Percentiles rank a stretch among this genome's conserved stretches.
These are phyloP conservation scores for Microplitis manilae DNA, from an alignment of 2,888 invertebrate genomes.

Conservation along the genomic window DNA sequence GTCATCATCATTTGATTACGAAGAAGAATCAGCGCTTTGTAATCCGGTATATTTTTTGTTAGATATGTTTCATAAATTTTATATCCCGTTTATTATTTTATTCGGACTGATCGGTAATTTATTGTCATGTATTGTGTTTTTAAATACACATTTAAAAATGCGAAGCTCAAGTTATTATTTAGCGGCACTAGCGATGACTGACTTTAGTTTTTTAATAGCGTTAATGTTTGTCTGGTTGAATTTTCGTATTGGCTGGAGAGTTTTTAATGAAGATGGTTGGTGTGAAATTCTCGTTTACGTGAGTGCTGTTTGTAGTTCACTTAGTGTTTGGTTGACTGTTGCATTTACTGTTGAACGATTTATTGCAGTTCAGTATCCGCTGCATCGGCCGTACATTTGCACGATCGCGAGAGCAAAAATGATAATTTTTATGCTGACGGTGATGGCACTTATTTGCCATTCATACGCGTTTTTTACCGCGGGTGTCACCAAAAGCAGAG, in stretches of 20 bases:
- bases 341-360: slow-evolving; percentile 81
- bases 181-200: slow-evolving; percentile 76
- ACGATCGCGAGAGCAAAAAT: slow-evolving; percentile 76
- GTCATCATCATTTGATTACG: slow-evolving; percentile 44
- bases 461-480: slow-evolving; percentile 72
- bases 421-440: slow-evolving; percentile 72
- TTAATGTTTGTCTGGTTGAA: slow-evolving; percentile 75
- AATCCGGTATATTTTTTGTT: slow-evolving; percentile 66
- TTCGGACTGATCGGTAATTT: slow-evolving; percentile 77
- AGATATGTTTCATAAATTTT: slow-evolving; percentile 74
- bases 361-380: slow-evolving; percentile 78
- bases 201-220: slow-evolving; percentile 75
- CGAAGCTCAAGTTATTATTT: slow-evolving; percentile 78
- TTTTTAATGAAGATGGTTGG: slow-evolving; percentile 75
- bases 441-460: slow-evolving; percentile 70
- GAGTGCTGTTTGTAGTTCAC: slow-evolving; percentile 75
- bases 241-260: slow-evolving; percentile 71
- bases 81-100: slow-evolving; percentile 76
- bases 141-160: slow-evolving; percentile 76
- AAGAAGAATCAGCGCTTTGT: slow-evolving; percentile 57
- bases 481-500: slow-evolving; percentile 64
- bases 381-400: slow-evolving; percentile 76
- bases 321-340: slow-evolving; percentile 81
- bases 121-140: slow-evolving; percentile 76
- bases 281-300: slow-evolving; percentile 75